Evolutionary conservation across 1,140 invertebrate genomes (phyloP), one percentile per base, ranked within the genome.

Genomic region (Drepana arcuata): DNA sequence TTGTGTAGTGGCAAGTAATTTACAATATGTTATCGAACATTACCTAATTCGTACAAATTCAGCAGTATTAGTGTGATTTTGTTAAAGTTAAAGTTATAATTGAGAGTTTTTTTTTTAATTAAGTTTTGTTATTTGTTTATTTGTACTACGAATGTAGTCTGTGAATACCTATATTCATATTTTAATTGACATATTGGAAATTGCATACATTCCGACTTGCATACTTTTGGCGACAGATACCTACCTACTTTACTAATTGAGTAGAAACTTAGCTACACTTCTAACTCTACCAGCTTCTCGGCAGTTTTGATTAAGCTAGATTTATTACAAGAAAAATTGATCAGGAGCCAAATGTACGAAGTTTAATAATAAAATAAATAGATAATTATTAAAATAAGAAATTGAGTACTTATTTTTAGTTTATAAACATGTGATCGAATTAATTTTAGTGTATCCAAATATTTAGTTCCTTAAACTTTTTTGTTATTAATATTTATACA

Each of bases 21-120:
- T 48, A 59, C 25, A 62, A 58, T 64, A 55, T 58, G 66, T 72
- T 69, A 57, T 77, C 55, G 53, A 26, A 48, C 28, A 50, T 57
- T 69, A 75, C 72, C 71, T 78, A 77, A 74, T 78, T 74, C 69
- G 78, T 82, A 79, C 78, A 82, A 82, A 82, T 75, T 70, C 69
- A 79, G 70, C 74, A 79, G 74, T 80, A 80, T 82, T 80, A 82
- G 66, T 71, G 74, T 82, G 78, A 82, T 82, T 82, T 82, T 82
- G 74, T 82, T 82, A 82, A 82, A 80, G 74, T 82, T 82, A 82
- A 82, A 70, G 74, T 78, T 82, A 69, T 82, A 69, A 78, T 72
- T 70, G 73, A 78, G 41, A 73, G 72, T 74, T 49, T 46, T 13
- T 42, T 42, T 42, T 42, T 66, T 79, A 75, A 72, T 78, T 82